phyloP scores from a whole-genome alignment of 1,140 invertebrate species.

The Ditylenchus dipsaci region DNA sequence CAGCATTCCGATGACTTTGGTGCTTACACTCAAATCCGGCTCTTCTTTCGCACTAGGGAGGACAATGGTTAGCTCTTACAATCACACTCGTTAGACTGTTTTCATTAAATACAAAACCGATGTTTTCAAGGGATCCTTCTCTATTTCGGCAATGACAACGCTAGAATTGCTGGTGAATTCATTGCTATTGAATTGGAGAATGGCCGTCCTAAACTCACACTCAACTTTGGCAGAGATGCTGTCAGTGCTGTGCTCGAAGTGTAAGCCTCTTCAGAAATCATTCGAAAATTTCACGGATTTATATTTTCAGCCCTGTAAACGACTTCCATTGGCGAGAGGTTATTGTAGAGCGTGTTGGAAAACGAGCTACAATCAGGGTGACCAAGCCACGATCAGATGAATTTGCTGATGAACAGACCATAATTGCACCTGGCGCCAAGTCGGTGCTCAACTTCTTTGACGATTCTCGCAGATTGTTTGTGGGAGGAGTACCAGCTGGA shows the following conservation, averaged over 20 bases:
- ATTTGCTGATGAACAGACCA: conserved; percentile 27
- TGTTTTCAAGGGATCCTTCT: conserved; percentile 37
- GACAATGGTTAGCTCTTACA: conserved; percentile 59
- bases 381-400: conserved; percentile 66
- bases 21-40: conserved; percentile 77
- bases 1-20: conserved; percentile 74
- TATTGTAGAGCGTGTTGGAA: conserved; percentile 78
- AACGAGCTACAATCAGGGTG: conserved; percentile 68
- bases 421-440: conserved; percentile 66
- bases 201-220: conserved; percentile 76
- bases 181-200: conserved; percentile 83
- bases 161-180: conserved; percentile 76
- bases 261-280: conserved; percentile 6
- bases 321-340: conserved; percentile 80
- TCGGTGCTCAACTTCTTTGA: conserved; percentile 81
- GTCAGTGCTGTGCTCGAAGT: conserved; percentile 69
- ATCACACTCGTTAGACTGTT: conserved; percentile 4
- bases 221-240: conserved; percentile 81
- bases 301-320: conserved; percentile 61
- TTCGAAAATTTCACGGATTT: not conserved
- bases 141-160: conserved; percentile 61
- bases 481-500: conserved; percentile 75
- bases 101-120: not conserved
- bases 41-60: conserved; percentile 73
- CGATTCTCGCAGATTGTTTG: conserved; percentile 78